phyloP scores from a whole-genome alignment of 1,140 invertebrate genomes.

The Eubasilissa regina region DNA sequence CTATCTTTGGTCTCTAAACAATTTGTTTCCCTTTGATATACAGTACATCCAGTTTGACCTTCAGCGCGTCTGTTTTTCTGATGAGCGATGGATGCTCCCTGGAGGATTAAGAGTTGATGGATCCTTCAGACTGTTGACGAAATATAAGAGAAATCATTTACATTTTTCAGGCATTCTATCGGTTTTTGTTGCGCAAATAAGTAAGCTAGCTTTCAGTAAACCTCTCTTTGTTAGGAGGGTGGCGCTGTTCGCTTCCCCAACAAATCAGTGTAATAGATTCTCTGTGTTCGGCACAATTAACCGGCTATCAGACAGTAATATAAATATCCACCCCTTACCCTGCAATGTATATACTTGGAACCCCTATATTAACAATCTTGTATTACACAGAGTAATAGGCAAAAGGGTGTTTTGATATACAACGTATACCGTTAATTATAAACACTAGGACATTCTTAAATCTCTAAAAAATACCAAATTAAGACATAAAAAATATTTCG shows the following conservation, averaged over 20 bases:
- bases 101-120: not conserved
- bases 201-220: not conserved
- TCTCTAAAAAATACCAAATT: too few relatives aligned
- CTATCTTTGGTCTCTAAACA: not conserved
- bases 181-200: too few relatives aligned
- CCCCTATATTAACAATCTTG: too few relatives aligned
- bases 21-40: not conserved
- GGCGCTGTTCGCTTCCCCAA: not conserved
- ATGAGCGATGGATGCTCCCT: not conserved
- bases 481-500: too few relatives aligned
- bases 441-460: too few relatives aligned
- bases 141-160: too few relatives aligned
- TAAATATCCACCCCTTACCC: conserved; percentile 1
- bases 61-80: not conserved
- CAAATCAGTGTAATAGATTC: not conserved
- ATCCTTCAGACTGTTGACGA: too few relatives aligned
- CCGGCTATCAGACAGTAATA: conserved; percentile 9
- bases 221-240: not conserved
- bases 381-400: too few relatives aligned
- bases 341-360: too few relatives aligned
- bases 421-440: too few relatives aligned
- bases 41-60: not conserved
- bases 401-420: too few relatives aligned
- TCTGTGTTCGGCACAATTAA: not conserved
- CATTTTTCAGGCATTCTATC: too few relatives aligned